Base-by-base conservation (phyloP, 2,888 invertebrate genomes). In the Dicranocentrus wangi region DNA sequence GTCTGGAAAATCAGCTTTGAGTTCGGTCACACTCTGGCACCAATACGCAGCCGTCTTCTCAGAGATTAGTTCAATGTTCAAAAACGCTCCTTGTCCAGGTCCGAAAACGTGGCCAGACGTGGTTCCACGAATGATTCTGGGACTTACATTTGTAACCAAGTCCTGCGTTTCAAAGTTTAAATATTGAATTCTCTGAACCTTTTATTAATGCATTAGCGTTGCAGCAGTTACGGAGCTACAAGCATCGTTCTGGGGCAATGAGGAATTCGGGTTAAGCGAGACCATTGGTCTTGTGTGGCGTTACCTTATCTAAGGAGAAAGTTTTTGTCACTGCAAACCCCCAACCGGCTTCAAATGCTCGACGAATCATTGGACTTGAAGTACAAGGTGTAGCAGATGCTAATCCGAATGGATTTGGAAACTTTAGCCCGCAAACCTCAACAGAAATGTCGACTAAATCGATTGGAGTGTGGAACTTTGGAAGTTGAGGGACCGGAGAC, bases 341-440 rank as follows among this genome's bases (percentile, higher is more conserved):
- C 99, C 99, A 99, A 0, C 99, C 99, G 86, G 96, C 95, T 88
- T 97, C 93, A 88, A 99, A 99, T 17, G 95, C 94, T 83, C 99
- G 91, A 2, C 99, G 91, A 63, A 99, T 97, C 98, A 99, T 99
- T 0, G 97, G 93, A 1, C 95, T 92, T 78, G 94, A 93, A 1
- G 99, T 99, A 5, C 97, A 95, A 1, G 99, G 99, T 0, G 98
- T 97, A 0, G 99, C 99, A 70, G 97, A 98, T 1, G 99, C 99
- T 82, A 99, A 89, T 0, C 99, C 99, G 88, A 98, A 99, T 0
- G 99, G 99, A 90, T 99, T 99, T 89, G 94, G 94, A 88, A 99
- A 99, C 88, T 92, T 94, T 2, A 99, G 90, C 0, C 98, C 98
- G 88, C 98, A 98, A 87, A 99, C 91, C 87, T 96, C 94, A 13